Conservation (phyloP, 1,140 invertebrate genomes). For the Trichoplusia ni region DNA sequence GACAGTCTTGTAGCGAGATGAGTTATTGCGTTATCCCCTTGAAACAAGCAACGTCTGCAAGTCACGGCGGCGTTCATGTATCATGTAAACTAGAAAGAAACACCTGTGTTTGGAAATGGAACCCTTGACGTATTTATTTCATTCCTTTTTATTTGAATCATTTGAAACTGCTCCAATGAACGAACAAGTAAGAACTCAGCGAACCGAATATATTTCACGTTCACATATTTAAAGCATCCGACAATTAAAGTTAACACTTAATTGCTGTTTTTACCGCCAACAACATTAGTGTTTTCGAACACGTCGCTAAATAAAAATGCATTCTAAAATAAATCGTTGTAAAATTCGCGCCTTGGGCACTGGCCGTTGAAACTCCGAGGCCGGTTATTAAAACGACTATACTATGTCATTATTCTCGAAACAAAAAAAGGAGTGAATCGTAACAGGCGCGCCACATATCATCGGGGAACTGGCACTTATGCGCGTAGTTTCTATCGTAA, state of each 20-base stretch:
- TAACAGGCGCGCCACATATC: constrained; percentile 73
- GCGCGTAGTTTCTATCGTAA: constrained; percentile 78
- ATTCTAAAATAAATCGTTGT: constrained; percentile 55
- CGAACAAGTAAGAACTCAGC: constrained; percentile 8
- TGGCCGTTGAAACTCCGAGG: constrained; percentile 38
- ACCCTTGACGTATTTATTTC: background rate
- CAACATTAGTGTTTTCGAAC: constrained; percentile 34
- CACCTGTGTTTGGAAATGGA: constrained; percentile 3
- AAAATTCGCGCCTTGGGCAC: constrained; percentile 47
- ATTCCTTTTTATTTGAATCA: background rate
- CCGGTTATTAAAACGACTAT: constrained; percentile 69
- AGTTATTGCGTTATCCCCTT: constrained; percentile 52
- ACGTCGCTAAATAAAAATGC: constrained; percentile 46
- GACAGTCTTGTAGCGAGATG: constrained; percentile 38
- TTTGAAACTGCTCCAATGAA: constrained; percentile 8
- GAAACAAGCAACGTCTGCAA: constrained; percentile 42
- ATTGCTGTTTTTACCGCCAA: constrained; percentile 28
- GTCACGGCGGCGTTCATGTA: constrained; percentile 43
- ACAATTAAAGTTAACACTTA: constrained; percentile 33
- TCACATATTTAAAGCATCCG: constrained; percentile 30
- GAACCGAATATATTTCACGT: constrained; percentile 20
- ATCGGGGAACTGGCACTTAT: constrained; percentile 74
- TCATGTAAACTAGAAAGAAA: constrained; percentile 35
- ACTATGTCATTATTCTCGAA: constrained; percentile 74
- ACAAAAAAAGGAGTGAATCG: constrained; percentile 72